Evolutionary conservation across 2,797 vertebrate genomes (phyloP).

Genomic region (Chrysocyon brachyurus): DNA sequence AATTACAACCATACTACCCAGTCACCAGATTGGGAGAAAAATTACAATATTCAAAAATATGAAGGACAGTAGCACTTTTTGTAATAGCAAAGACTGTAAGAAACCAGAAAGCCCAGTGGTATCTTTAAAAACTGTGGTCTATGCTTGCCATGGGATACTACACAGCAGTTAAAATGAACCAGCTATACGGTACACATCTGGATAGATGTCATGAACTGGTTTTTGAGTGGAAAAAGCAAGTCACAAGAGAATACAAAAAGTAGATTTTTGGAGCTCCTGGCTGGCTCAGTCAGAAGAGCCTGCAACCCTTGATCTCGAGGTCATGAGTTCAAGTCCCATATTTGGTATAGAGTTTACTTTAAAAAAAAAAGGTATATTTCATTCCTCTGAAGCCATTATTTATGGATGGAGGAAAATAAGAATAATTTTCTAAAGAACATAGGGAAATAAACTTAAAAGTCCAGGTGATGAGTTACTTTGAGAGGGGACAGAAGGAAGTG

Average conservation of each 20-base stretch:
- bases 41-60: constrained; percentile 36
- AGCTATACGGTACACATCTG: accelerated
- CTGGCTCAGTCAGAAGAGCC: neutral
- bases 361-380: neutral
- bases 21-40: neutral
- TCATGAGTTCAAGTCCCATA: neutral
- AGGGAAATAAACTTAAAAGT: neutral
- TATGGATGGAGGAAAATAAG: neutral
- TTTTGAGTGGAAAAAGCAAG: neutral
- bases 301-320: neutral
- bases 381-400: neutral
- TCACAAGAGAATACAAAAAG: neutral
- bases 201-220: neutral
- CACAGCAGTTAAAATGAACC: neutral
- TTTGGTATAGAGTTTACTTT: neutral
- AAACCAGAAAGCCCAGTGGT: neutral
- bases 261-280: neutral
- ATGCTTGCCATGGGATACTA: neutral
- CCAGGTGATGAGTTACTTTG: neutral
- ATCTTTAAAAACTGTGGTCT: neutral
- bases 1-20: neutral
- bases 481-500: neutral
- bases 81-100: constrained; percentile 29
- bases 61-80: neutral
- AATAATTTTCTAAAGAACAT: neutral